Base-by-base conservation (phyloP, 2,888 invertebrate species). In the Pantelozetes paolii region DNA sequence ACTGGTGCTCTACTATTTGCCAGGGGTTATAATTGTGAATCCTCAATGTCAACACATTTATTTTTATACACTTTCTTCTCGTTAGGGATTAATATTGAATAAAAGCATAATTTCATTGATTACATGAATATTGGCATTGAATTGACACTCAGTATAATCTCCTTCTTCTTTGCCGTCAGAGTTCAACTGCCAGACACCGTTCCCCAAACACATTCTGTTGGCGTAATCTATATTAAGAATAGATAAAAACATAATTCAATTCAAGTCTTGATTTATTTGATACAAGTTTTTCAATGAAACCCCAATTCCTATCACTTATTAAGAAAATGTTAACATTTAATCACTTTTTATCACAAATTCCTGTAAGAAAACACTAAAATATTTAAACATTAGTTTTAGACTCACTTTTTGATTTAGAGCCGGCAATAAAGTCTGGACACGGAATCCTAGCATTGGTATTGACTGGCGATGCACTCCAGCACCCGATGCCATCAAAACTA, bases 361-460 rank as follows among this genome's bases (percentile, higher is more conserved):
- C 23, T 9, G 5, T 18, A 59, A 30, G 18, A 30, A 59, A 30
- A 13, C 26, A 59, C 15, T 54, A 59, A 59, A 30, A 30, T 59
- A 59, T 59, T 59, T 28, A 59, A 40, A 36, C 32, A 3, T 32
- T 36, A 48, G 20, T 26, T 20, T 50, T 13, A 0, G 3, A 20
- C 57, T 48, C 1, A 71, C 59, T 50, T 71, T 32, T 1, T 30
- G 13, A 11, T 3, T 26, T 40, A 54, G 50, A 71, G 1, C 71
- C 50, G 32, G 26, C 1, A n/a, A 72, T 40, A 20, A 20, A 54
- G n/a, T 40, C 59, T 1, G 91, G 91, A 81, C 91, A 91, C 23
- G 85, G 83, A 76, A 88, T 87, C 79, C 85, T 78, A 0, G 81
- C 82, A 15, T 78, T 79, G 28, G 78, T 77, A 28, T 83, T 83